Conservation (phyloP, 2,113 vertebrate species). For the Megaptera novaeangliae region DNA sequence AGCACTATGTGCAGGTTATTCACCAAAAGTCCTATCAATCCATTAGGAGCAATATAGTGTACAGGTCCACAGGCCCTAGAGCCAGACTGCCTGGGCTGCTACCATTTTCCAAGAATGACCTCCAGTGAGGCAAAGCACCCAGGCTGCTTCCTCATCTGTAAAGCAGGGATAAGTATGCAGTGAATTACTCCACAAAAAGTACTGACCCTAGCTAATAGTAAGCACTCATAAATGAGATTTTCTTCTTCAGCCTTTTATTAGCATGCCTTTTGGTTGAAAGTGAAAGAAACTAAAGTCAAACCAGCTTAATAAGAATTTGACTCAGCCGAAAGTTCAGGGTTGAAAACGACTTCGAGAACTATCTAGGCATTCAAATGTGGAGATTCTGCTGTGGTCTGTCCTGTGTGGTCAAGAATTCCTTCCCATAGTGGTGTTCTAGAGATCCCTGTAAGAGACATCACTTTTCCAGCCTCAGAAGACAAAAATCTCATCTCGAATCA, state of each 20-base stretch:
- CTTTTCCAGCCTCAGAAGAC: neutral
- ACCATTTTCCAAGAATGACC: neutral
- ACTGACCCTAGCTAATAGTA: neutral
- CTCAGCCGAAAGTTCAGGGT: neutral
- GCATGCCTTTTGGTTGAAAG: neutral
- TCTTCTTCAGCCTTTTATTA: neutral
- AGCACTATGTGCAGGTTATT: neutral
- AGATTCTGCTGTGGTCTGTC: neutral
- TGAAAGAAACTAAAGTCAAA: neutral
- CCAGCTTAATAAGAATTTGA: neutral
- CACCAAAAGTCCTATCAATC: neutral
- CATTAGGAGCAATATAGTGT: neutral
- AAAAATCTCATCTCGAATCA: neutral
- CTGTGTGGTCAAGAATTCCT: neutral
- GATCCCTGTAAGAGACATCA: neutral
- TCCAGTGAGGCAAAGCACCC: neutral
- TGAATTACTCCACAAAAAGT: neutral
- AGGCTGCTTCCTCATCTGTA: neutral
- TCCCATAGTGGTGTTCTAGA: neutral
- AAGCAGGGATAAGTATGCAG: neutral
- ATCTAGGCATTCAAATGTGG: neutral
- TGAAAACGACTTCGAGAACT: neutral
- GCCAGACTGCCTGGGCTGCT: neutral
- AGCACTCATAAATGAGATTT: neutral
- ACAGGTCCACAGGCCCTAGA: neutral